Base-by-base conservation (phyloP, 2,888 invertebrate species). In the Melinaea marsaeus region DNA sequence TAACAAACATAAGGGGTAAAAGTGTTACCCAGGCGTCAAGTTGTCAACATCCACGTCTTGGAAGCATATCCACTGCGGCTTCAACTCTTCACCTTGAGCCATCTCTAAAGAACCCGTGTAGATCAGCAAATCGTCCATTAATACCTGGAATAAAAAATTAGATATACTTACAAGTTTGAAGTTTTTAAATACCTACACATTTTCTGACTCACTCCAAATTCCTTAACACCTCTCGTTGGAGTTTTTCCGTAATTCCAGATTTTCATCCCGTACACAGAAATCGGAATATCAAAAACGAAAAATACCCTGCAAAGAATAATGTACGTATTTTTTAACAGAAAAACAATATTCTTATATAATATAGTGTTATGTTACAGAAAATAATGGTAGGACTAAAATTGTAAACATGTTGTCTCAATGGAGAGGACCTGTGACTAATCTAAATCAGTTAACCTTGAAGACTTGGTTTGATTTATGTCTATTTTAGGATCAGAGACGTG, bases 181-280 rank as follows among this genome's bases (percentile, higher is more conserved):
- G 42, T 9, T 42, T 37, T 6, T 37, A 37, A 37, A 37, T 37
- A 48, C 2, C 6, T 48, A 22, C 22, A 4, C n/a, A 48, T 22
- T 51, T 22, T 51, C 5, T 32, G 45, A 89, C 92, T 92, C 84
- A 96, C 96, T 69, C 94, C 95, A 83, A 96, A 95, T 84, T 97
- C 96, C 79, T 95, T 95, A 34, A 96, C 95, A 7, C 96, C 96
- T 75, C 96, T 90, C 4, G 85, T 88, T 0, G 95, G 92, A 0
- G 95, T 95, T 85, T 97, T 97, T 42, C 94, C 93, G 79, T 97
- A 97, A 85, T 96, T 97, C 95, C 95, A 97, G 69, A 97, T 85
- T 78, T 94, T 94, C 64, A 97, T 92, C 76, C 93, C 93, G 13
- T 95, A 95, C 11, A 96, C 91, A 13, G 93, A 92, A 2, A 95